Evolutionary conservation across 2,797 vertebrate genomes (phyloP).

Genomic region (Nasua narica): DNA sequence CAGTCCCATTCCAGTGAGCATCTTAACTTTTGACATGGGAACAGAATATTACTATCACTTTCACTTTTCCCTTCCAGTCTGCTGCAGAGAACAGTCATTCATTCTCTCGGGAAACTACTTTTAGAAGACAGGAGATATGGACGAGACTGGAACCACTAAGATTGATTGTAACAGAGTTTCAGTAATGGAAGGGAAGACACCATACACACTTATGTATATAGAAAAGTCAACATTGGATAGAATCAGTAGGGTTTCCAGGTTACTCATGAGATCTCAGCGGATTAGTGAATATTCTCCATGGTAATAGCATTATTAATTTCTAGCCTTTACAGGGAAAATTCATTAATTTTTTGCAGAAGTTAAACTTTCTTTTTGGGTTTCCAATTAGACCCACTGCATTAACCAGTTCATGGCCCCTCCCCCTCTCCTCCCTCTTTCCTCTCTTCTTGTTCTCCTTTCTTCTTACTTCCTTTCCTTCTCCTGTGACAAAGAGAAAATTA

Average conservation of each 20-base stretch:
- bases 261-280: neutral
- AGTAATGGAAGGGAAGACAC: neutral
- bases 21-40: neutral
- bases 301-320: slow-evolving; percentile 52
- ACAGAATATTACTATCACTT: neutral
- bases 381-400: neutral
- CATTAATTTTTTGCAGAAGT: neutral
- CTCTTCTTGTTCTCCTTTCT: neutral
- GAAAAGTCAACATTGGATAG: neutral
- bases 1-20: neutral
- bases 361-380: slow-evolving; percentile 33
- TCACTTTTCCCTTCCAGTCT: neutral
- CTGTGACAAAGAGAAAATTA: slow-evolving; percentile 11
- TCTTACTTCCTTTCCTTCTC: neutral
- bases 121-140: neutral
- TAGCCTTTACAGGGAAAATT: neutral
- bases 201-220: neutral
- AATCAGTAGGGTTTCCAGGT: slow-evolving; percentile 11
- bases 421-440: neutral
- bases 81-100: neutral
- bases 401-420: neutral
- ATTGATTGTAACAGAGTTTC: neutral
- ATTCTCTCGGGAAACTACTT: neutral
- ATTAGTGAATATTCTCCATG: slow-evolving; percentile 49
- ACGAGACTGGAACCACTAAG: neutral